Evolutionary conservation across 2,113 vertebrate species (phyloP).

Genomic region (Pimephales promelas): DNA sequence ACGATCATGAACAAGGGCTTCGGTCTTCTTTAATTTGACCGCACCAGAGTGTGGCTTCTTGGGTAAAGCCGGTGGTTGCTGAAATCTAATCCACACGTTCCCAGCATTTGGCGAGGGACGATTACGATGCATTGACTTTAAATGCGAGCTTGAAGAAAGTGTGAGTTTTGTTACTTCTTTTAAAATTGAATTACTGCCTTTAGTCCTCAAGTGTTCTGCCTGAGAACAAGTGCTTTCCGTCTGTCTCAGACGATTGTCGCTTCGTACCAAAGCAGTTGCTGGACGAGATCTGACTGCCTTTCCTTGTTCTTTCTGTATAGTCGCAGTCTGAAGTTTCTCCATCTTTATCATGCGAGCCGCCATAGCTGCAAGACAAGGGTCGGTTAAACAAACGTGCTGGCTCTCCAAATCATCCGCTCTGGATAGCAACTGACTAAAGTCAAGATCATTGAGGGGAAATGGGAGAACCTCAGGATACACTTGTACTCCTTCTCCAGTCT

Average conservation of each 20-base stretch:
- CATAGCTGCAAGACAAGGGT: conserved; percentile 52
- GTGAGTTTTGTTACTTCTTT: conserved; percentile 43
- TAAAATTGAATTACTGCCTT: conserved; percentile 23
- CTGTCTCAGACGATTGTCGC: conserved; percentile 18
- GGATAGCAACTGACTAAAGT: conserved; percentile 34
- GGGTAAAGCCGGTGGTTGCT: background rate
- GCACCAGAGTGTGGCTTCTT: conserved; percentile 22
- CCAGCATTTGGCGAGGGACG: background rate
- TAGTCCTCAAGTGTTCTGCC: background rate
- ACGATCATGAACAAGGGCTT: background rate
- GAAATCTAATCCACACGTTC: background rate
- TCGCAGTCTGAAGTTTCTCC: conserved; percentile 56
- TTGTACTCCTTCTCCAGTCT: conserved; percentile 8
- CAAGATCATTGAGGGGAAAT: conserved; percentile 23
- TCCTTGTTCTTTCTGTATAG: conserved; percentile 56
- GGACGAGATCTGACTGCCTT: conserved; percentile 36
- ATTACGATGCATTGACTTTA: background rate
- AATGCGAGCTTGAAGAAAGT: conserved; percentile 26
- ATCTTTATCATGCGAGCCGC: conserved; percentile 53
- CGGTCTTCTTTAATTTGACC: conserved; percentile 23
- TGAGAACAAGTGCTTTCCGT: conserved; percentile 22
- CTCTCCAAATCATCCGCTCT: conserved; percentile 10
- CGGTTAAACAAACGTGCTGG: background rate
- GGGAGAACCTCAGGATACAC: conserved; percentile 59
- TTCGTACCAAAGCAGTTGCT: conserved; percentile 26